A percentile compares a stretch with the other conserved stretches of the same genome.
phyloP scores from a whole-genome alignment of 2,113 vertebrate genomes.

The Oreocharis arfaki region DNA sequence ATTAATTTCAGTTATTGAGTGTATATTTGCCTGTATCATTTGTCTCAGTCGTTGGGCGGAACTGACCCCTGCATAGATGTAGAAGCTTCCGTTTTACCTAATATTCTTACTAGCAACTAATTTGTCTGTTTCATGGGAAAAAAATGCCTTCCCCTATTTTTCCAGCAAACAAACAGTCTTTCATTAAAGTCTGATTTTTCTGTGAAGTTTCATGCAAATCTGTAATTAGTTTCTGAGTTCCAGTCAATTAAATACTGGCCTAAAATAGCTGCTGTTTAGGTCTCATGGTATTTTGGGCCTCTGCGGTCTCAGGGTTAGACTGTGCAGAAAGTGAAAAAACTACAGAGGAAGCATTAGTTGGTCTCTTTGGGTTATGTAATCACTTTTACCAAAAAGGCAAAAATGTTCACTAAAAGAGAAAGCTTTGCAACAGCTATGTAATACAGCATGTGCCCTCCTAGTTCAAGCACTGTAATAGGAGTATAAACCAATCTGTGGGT shows the following conservation, averaged over 20 bases:
- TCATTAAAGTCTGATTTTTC: slow-evolving; percentile 3
- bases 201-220: neutral
- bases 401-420: neutral
- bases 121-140: neutral
- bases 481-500: neutral
- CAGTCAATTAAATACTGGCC: neutral
- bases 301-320: neutral
- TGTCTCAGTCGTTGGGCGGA: neutral
- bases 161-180: neutral
- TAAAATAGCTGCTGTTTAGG: neutral
- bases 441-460: neutral
- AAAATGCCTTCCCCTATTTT: neutral
- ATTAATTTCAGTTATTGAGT: neutral
- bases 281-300: neutral
- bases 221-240: slow-evolving; percentile 31
- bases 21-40: neutral
- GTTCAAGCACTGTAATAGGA: neutral
- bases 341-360: neutral
- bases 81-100: neutral
- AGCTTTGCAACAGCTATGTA: neutral
- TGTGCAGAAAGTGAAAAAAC: neutral
- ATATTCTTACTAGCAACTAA: neutral
- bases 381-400: neutral
- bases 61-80: neutral
- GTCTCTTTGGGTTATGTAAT: neutral